phyloP scores from a whole-genome alignment of 2,113 vertebrate genomes.

The Eptatretus burgeri region DNA sequence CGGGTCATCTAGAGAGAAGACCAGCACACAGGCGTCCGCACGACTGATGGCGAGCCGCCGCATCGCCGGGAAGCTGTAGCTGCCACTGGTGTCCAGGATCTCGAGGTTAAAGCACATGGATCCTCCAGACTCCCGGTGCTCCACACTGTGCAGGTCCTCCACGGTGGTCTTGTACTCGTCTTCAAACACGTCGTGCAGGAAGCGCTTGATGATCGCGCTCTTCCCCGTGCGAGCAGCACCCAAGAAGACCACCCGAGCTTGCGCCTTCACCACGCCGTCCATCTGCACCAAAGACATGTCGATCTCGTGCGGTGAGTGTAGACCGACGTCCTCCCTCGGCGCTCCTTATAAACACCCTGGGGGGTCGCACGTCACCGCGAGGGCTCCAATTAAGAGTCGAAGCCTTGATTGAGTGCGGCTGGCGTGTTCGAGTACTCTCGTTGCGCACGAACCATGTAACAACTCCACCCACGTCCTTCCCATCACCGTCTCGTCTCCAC shows the following conservation, averaged over 20 bases:
- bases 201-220: slow-evolving; percentile 42
- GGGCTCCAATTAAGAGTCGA: no score
- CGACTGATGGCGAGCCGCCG: slow-evolving; percentile 55
- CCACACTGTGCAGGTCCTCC: slow-evolving; percentile 56
- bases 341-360: no score
- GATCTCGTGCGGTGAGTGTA: no score
- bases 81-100: slow-evolving; percentile 59
- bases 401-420: no score
- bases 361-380: no score
- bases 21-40: slow-evolving; percentile 49
- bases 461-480: no score
- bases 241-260: slow-evolving; percentile 43
- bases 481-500: no score
- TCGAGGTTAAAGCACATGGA: slow-evolving; percentile 32
- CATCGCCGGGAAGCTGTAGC: slow-evolving; percentile 69
- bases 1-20: slow-evolving; percentile 40
- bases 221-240: slow-evolving; percentile 54
- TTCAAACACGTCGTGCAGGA: slow-evolving; percentile 48
- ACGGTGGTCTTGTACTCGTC: slow-evolving; percentile 48
- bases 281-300: no score
- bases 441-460: no score
- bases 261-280: slow-evolving; percentile 19
- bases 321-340: no score
- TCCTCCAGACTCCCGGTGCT: slow-evolving; percentile 39
- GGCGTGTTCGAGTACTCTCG: no score